phyloP scores from a whole-genome alignment of 2,113 vertebrate species.

The Rissa tridactyla region DNA sequence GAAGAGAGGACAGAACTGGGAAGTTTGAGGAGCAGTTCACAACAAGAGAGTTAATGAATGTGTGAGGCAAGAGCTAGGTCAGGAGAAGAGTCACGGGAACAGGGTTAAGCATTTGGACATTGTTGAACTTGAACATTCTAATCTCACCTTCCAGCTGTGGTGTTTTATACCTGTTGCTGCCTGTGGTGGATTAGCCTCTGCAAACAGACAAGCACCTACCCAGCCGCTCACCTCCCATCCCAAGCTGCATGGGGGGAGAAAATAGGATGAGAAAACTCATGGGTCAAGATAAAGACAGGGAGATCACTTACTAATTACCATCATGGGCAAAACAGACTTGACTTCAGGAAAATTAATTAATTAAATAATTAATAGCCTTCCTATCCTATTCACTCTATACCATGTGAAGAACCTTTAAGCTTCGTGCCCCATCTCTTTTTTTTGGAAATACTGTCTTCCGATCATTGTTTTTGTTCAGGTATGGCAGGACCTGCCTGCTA shows the following conservation, averaged over 20 bases:
- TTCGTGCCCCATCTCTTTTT: background rate
- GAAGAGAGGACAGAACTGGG: background rate
- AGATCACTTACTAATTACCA: background rate
- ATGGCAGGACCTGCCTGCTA: background rate
- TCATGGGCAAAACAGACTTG: background rate
- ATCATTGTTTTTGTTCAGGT: too few relatives aligned
- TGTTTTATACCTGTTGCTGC: background rate
- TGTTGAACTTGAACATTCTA: background rate
- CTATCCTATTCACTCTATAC: background rate
- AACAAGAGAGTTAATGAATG: background rate
- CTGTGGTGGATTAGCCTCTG: background rate
- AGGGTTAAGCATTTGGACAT: background rate
- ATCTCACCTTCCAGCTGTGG: background rate
- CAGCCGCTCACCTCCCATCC: background rate
- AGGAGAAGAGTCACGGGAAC: background rate
- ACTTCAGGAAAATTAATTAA: background rate
- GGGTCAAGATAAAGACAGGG: too few relatives aligned
- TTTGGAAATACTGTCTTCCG: background rate
- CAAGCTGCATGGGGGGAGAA: background rate
- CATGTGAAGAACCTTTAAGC: background rate
- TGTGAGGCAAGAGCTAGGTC: background rate
- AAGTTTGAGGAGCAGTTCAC: background rate
- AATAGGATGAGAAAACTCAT: background rate
- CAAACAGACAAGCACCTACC: background rate
- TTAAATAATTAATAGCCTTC: background rate